Percentiles rank a stretch among this genome's conserved stretches.
These are phyloP conservation scores for Amblyteles armatorius DNA, from an alignment of 2,888 invertebrate species.

Conservation along the genomic window DNA sequence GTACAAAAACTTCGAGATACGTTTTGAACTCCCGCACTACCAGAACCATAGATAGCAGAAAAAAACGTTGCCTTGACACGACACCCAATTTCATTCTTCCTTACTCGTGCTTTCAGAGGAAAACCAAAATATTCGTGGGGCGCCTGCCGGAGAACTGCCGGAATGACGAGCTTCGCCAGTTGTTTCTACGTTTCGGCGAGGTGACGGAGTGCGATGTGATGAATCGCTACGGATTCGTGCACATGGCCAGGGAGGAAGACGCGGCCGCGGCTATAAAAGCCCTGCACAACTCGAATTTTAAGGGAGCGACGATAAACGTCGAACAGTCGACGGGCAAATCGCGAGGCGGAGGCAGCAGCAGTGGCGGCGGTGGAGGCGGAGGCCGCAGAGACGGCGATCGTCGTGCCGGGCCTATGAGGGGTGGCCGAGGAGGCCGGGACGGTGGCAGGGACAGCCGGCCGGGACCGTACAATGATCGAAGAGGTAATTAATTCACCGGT, in stretches of 20 bases:
- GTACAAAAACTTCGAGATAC: conserved; percentile 62
- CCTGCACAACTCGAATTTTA: conserved; percentile 92
- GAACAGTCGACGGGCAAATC: conserved; percentile 93
- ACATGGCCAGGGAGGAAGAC: conserved; percentile 93
- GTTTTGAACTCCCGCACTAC: neutral
- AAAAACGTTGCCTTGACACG: neutral
- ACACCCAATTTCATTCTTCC: neutral
- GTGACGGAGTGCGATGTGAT: conserved; percentile 98
- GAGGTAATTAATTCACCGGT: conserved; percentile 73
- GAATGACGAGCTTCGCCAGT: conserved; percentile 91
- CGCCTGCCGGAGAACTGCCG: conserved; percentile 94
- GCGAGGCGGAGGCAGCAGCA: conserved; percentile 86
- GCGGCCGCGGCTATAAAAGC: conserved; percentile 93
- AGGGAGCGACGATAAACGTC: conserved; percentile 93
- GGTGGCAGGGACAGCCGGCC: conserved; percentile 85
- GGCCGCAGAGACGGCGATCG: conserved; percentile 86
- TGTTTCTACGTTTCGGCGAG: conserved; percentile 94
- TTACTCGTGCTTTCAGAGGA: conserved; percentile 85
- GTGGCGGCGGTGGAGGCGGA: conserved; percentile 84
- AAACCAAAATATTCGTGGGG: conserved; percentile 97
- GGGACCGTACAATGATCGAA: conserved; percentile 84
- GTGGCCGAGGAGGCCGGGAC: conserved; percentile 85
- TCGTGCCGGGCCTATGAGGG: conserved; percentile 86
- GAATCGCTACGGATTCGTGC: conserved; percentile 97
- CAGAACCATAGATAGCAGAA: neutral